These are phyloP conservation scores for Uria lomvia DNA, from an alignment of 2,113 vertebrate genomes.

Conservation along the genomic window DNA sequence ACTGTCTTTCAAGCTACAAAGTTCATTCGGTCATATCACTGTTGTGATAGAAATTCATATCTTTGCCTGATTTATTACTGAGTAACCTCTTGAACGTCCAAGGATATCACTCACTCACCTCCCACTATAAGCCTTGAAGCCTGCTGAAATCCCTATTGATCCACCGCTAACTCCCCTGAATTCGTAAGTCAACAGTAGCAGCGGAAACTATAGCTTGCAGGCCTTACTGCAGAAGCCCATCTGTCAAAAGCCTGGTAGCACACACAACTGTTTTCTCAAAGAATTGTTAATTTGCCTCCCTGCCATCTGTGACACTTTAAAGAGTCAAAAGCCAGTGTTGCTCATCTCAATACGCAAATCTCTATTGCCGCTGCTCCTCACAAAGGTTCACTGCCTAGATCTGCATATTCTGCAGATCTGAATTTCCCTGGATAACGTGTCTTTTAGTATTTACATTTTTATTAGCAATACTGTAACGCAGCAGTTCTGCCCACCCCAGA, in stretches of 20 bases:
- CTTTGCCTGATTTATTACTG: neutral
- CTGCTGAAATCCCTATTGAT: conserved; percentile 22
- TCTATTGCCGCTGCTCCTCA: neutral
- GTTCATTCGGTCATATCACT: neutral
- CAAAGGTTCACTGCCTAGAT: neutral
- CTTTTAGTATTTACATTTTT: neutral
- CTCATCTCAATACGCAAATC: neutral
- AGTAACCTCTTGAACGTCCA: neutral
- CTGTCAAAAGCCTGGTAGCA: neutral
- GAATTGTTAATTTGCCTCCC: neutral
- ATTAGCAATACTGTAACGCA: neutral
- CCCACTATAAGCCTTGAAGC: neutral
- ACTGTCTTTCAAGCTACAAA: neutral
- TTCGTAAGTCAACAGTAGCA: conserved; percentile 8
- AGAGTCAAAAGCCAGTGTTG: neutral
- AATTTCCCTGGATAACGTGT: neutral
- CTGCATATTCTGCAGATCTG: neutral
- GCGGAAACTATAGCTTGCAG: neutral
- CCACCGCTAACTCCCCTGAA: neutral
- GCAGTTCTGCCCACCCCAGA: neutral
- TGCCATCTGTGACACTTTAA: neutral
- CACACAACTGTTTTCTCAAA: conserved; percentile 1
- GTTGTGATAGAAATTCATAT: neutral
- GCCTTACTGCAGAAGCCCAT: neutral
- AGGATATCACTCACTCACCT: neutral